Percentiles rank a stretch among this genome's conserved stretches.
Evolutionary conservation across 2,888 invertebrate species (phyloP).

Genomic region (Brenthis daphne): DNA sequence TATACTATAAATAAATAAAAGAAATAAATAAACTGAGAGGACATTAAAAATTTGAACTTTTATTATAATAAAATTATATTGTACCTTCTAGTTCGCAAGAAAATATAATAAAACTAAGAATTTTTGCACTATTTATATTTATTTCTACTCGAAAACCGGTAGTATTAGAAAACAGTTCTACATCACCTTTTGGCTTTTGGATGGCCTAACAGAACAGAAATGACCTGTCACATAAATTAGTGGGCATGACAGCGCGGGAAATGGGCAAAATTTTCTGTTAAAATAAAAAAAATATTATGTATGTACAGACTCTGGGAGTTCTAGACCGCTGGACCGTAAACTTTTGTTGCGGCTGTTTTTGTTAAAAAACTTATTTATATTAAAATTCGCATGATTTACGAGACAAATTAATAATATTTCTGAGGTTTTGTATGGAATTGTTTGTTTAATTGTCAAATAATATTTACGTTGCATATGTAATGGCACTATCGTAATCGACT

Average conservation of each 20-base stretch:
- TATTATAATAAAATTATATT: neutral
- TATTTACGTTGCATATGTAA: neutral
- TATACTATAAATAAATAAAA: too few relatives aligned
- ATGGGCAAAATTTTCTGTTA: conserved; percentile 47
- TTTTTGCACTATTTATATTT: neutral
- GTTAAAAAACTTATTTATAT: conserved; percentile 14
- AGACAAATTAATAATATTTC: neutral
- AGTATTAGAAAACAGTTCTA: conserved; percentile 4
- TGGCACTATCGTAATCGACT: neutral
- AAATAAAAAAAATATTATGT: conserved; percentile 22
- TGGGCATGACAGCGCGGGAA: conserved; percentile 49
- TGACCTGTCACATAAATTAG: conserved; percentile 62
- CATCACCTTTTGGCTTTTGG: conserved; percentile 38
- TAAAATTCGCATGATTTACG: conserved; percentile 8
- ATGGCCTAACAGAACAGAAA: conserved; percentile 45
- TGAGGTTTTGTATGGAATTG: too few relatives aligned
- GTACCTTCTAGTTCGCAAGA: neutral
- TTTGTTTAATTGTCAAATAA: neutral
- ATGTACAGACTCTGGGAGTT: conserved; percentile 16
- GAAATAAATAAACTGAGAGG: too few relatives aligned
- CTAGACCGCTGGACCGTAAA: conserved; percentile 10
- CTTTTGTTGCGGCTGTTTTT: conserved; percentile 14
- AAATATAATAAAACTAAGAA: neutral
- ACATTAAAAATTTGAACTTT: too few relatives aligned
- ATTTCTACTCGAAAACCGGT: neutral